These are phyloP conservation scores for Silurus asotus DNA, from an alignment of 2,113 vertebrate species.

Conservation along the genomic window DNA sequence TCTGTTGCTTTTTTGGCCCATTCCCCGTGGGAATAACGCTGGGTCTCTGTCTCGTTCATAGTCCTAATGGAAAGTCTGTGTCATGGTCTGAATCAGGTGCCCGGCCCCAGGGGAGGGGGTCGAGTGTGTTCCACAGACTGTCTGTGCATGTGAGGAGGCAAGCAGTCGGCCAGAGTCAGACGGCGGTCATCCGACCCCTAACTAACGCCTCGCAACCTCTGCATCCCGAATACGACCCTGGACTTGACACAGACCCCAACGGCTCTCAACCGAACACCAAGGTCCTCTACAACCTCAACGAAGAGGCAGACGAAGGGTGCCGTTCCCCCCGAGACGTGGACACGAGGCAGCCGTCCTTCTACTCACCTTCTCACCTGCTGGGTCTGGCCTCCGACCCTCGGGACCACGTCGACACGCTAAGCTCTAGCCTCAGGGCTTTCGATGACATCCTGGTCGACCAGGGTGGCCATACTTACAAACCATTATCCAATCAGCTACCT, in stretches of 20 bases:
- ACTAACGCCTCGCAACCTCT: slow-evolving; percentile 85
- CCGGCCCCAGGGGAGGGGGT: slow-evolving; percentile 91
- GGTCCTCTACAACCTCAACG: slow-evolving; percentile 82
- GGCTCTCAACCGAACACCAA: slow-evolving; percentile 82
- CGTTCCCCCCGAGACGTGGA: slow-evolving; percentile 69
- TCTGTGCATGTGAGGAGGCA: slow-evolving; percentile 98
- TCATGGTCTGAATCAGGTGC: slow-evolving; percentile 99
- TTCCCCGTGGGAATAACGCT: slow-evolving; percentile 72
- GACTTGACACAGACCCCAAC: slow-evolving; percentile 84
- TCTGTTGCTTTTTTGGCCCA: slow-evolving; percentile 58
- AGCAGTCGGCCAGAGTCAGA: slow-evolving; percentile 96
- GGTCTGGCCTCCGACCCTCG: slow-evolving; percentile 74
- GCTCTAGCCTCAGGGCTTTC: slow-evolving; percentile 72
- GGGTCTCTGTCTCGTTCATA: slow-evolving; percentile 95
- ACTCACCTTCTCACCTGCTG: slow-evolving; percentile 71
- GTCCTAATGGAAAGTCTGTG: slow-evolving; percentile 99
- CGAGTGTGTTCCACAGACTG: slow-evolving; percentile 97
- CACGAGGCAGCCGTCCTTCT: slow-evolving; percentile 69
- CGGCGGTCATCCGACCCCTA: slow-evolving; percentile 98
- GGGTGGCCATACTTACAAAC: slow-evolving; percentile 61
- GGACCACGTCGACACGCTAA: slow-evolving; percentile 77
- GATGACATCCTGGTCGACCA: slow-evolving; percentile 61
- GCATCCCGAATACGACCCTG: slow-evolving; percentile 58
- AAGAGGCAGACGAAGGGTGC: slow-evolving; percentile 76
- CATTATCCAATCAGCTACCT: slow-evolving; percentile 68